Evolutionary conservation across 35 echinoderm and acorn worm genomes (phyloP), one percentile per base, ranked within the genome.

Genomic region (Holothuria glaberrima): DNA sequence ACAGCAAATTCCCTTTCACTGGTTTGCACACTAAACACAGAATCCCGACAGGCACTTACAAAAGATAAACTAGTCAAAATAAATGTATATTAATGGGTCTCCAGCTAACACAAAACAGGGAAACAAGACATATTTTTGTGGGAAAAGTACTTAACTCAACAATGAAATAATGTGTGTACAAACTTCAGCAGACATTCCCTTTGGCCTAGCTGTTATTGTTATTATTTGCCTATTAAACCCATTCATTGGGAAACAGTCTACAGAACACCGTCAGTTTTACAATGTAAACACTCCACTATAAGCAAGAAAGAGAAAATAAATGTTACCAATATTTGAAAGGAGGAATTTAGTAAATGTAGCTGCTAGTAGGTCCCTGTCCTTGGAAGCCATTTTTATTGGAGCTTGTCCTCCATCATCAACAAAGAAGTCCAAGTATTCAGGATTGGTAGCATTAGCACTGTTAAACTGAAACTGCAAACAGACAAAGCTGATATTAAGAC

Each of bases 321-420:
- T 33, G 87, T 88, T 71, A 99, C 97, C 97, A 68, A 99, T 99
- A 83, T 99, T 99, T 73, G 91, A 93, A 25, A 99, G 93, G 22
- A 99, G 93, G 58, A 99, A 99, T 87, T 91, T 94, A 31, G 97
- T 91, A 64, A 93, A 99, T 18, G 97, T 92, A 69, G 97, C 97
- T 41, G 97, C 97, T 46, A 99, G 91, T 35, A 99, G 68, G 41
- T 99, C 93, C 41, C 97, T 88, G 65, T 93, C 83, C 69, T 99
- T 95, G 20, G 93, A 90, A 6, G 97, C 88, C 36, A 99, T 60
- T 68, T 67, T 76, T 30, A 99, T 89, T 6, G 97, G 91, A 52
- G 88, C 88, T 66, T 99, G 97, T 16, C 93, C 86, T 6, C 93
- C 93, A 80, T 99, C 97, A 71, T 99, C 97, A 38, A 99, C 91